These are phyloP conservation scores for Drosophila neonasuta DNA, from an alignment of 2,888 invertebrate genomes.

Conservation along the genomic window DNA sequence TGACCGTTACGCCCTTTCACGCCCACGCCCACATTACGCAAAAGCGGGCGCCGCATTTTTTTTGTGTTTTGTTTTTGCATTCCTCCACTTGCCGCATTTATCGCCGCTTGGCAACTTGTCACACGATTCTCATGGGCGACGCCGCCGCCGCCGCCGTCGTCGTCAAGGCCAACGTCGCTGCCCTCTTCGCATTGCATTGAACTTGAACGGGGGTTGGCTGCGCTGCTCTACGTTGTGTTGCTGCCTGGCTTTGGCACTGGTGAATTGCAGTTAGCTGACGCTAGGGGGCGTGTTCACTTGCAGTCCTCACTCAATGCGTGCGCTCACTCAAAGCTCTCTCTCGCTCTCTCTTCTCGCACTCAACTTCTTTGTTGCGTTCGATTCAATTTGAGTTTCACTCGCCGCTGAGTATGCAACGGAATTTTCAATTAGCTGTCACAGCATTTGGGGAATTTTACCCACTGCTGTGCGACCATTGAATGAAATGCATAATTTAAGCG, in stretches of 20 bases:
- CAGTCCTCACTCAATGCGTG: slow-evolving; percentile 27
- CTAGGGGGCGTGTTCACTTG: slow-evolving; percentile 61
- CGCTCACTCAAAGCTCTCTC: slow-evolving; percentile 37
- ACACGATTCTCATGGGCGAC: slow-evolving; percentile 34
- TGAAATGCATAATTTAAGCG: slow-evolving; percentile 46
- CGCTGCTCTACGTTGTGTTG: background rate
- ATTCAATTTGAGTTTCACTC: slow-evolving; percentile 26
- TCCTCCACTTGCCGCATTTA: slow-evolving; percentile 29
- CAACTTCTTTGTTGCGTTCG: slow-evolving; percentile 15
- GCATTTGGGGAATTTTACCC: slow-evolving; percentile 30
- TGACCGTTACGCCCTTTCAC: slow-evolving; percentile 44
- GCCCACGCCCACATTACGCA: slow-evolving; percentile 43
- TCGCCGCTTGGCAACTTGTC: slow-evolving; percentile 49
- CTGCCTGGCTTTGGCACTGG: slow-evolving; percentile 15
- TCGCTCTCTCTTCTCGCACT: slow-evolving; percentile 12
- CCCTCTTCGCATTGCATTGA: slow-evolving; percentile 61
- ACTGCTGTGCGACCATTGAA: slow-evolving; percentile 9
- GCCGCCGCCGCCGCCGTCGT: slow-evolving; percentile 17
- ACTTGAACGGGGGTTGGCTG: slow-evolving; percentile 66
- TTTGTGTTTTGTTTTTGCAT: background rate
- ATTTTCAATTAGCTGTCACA: slow-evolving; percentile 52
- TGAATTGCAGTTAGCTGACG: slow-evolving; percentile 34
- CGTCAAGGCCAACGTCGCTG: slow-evolving; percentile 59
- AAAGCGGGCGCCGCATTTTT: slow-evolving; percentile 15
- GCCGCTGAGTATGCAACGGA: slow-evolving; percentile 54